A percentile compares a stretch with the other conserved stretches of the same genome.
Evolutionary conservation across 2,888 invertebrate species (phyloP).

Genomic region (Noctua fimbriata): DNA sequence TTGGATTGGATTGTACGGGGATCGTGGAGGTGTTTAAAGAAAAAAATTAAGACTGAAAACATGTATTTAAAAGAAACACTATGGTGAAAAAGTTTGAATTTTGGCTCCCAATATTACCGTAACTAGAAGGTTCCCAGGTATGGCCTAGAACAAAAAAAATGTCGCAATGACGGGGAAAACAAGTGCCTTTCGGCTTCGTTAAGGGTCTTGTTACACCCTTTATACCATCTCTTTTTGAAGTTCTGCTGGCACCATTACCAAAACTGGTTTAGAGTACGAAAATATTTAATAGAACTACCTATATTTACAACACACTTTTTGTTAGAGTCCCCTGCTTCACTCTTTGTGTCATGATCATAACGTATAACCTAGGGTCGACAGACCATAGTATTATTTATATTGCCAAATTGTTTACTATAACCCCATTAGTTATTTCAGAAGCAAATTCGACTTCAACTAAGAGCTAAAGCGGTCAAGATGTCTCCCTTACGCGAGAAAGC

Average conservation of each 20-base stretch:
- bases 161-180: no score
- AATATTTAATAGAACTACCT: not conserved
- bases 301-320: not conserved
- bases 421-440: slow-evolving; percentile 17
- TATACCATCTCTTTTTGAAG: no score
- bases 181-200: no score
- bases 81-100: no score
- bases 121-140: no score
- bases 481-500: slow-evolving; percentile 42
- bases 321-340: not conserved
- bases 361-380: not conserved
- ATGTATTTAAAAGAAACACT: no score
- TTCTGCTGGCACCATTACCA: not conserved
- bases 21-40: no score
- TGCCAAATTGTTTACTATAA: not conserved
- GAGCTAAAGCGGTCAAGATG: slow-evolving; percentile 49
- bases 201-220: no score
- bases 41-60: no score
- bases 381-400: not conserved
- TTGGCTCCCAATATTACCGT: no score
- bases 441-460: slow-evolving; percentile 14
- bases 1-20: no score
- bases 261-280: not conserved
- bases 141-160: no score
- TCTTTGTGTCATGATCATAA: not conserved